These are phyloP conservation scores for Timema cristinae DNA, from an alignment of 2,888 invertebrate species.

Conservation along the genomic window DNA sequence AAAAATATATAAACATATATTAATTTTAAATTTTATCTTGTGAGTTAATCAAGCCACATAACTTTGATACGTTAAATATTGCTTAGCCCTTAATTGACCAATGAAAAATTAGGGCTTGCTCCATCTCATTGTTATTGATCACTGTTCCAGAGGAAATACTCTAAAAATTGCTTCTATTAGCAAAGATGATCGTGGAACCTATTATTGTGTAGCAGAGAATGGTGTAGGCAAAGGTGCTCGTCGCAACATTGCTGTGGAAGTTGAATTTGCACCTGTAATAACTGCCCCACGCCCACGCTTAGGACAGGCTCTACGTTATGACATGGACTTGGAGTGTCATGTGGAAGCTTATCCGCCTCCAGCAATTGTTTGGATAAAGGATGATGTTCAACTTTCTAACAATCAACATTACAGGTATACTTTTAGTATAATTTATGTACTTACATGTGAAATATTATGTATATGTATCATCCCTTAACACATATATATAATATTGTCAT, in stretches of 20 bases:
- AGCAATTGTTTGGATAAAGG: conserved; percentile 84
- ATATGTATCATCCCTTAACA: too few species aligned
- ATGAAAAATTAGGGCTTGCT: too few species aligned
- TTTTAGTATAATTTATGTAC: not conserved
- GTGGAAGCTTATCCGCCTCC: conserved; percentile 94
- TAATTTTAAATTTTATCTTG: too few species aligned
- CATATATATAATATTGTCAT: too few species aligned
- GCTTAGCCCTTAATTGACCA: too few species aligned
- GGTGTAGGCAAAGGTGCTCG: conserved; percentile 72
- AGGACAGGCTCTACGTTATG: conserved; percentile 86
- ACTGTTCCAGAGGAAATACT: conserved; percentile 64
- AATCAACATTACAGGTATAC: conserved; percentile 77
- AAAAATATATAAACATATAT: too few species aligned
- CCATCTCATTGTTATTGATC: too few species aligned
- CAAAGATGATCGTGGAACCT: conserved; percentile 88
- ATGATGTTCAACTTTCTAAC: conserved; percentile 73
- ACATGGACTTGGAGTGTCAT: conserved; percentile 92
- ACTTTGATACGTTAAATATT: too few species aligned
- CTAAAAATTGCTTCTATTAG: conserved; percentile 71
- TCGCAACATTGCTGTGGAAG: conserved; percentile 80
- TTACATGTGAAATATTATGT: too few species aligned
- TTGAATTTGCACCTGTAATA: conserved; percentile 85
- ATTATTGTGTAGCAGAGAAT: conserved; percentile 90
- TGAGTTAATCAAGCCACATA: too few species aligned
- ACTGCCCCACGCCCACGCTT: conserved; percentile 77